Evolutionary conservation across 2,797 vertebrate species (phyloP), one percentile per base, ranked within the genome.

Genomic region (Neosilurus hyrtlii): DNA sequence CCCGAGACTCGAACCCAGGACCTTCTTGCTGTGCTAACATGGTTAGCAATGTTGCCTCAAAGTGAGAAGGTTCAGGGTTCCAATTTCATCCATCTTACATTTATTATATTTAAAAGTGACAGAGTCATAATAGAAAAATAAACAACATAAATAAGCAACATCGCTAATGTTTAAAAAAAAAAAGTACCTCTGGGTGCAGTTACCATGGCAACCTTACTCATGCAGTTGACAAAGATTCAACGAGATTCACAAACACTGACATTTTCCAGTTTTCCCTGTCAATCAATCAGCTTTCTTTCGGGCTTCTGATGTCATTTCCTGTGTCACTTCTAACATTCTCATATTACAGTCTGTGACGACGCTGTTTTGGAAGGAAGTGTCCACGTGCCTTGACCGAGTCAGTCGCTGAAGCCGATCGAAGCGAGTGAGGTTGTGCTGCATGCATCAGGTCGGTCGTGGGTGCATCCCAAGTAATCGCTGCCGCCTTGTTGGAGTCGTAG

Each of bases 361-460:
- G 15, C 43, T 59, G 2, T 37, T 70, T 74, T 84, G 81, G 71
- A 85, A 84, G 68, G 68, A 75, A 59, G 68, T 16, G 80, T 83
- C 70, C 56, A 15, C 16, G 35, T 76, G 24, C 52, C 22, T 24
- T 66, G n/a, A 22, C n/a, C 37, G 57, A 61, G 61, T 10, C 49
- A 2, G 8, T 30, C 24, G 59, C 20, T 12, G 16, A 56, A 79
- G 77, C 63, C 1, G 62, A 30, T 52, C 1, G 62, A 30, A 30
- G n/a, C 9, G 52, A 68, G 71, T 76, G n/a, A 54, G 61, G 81
- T 24, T n/a, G 59, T n/a, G 70, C 20, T 26, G 61, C 43, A 37
- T 52, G n/a, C 49, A 72, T 22, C 57, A 77, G 57, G 26, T 66
- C 43, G 59, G 2, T 18, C 43, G 49, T 52, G 26, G 76, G 54